Evolutionary conservation across 2,797 vertebrate species (phyloP).

Genomic region (Pachyuromys duprasi): DNA sequence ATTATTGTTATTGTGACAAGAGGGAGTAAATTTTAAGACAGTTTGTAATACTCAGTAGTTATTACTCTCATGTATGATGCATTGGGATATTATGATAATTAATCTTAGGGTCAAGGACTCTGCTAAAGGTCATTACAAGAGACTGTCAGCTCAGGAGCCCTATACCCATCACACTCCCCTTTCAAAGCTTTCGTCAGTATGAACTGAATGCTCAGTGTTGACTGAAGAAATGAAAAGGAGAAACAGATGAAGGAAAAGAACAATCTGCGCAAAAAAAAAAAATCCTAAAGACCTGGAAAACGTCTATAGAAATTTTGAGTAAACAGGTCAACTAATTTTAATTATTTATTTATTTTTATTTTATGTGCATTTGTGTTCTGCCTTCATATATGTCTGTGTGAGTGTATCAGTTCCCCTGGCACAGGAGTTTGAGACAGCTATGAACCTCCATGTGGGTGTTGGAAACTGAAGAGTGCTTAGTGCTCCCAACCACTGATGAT

Average conservation of each 20-base stretch:
- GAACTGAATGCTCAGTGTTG: neutral
- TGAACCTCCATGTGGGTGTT: too few relatives aligned
- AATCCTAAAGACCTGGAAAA: neutral
- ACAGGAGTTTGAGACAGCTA: too few relatives aligned
- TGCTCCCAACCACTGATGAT: too few relatives aligned
- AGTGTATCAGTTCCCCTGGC: too few relatives aligned
- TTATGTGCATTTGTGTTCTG: neutral
- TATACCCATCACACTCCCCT: neutral
- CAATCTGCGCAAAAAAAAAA: neutral
- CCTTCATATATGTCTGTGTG: too few relatives aligned
- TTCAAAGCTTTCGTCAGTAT: neutral
- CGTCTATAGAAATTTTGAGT: conserved; percentile 42
- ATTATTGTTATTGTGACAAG: neutral
- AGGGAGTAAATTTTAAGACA: neutral
- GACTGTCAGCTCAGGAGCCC: neutral
- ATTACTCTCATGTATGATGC: neutral
- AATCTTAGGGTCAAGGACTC: neutral
- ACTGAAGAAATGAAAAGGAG: neutral
- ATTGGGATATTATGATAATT: neutral
- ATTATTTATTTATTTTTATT: conserved; percentile 77
- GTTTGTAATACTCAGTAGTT: neutral
- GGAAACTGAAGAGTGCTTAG: too few relatives aligned
- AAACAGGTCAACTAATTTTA: conserved; percentile 69
- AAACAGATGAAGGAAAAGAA: neutral
- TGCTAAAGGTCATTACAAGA: neutral